A percentile compares a stretch with the other conserved stretches of the same genome.
Conservation (phyloP, 2,888 invertebrate genomes). For the Cheilosia grossa region DNA sequence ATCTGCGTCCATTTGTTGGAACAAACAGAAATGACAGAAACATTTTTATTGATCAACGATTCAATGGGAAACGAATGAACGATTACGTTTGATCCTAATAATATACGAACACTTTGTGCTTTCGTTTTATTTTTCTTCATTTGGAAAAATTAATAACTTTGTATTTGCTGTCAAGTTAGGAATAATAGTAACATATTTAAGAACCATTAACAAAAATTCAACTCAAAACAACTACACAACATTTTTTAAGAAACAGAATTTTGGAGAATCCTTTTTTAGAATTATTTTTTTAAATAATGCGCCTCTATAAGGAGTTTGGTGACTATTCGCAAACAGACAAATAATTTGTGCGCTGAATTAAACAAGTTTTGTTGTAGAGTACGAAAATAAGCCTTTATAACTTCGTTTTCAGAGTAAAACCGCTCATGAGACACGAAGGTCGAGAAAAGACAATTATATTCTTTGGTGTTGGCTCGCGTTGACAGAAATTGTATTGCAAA, state of each 20-base stretch:
- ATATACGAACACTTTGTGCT: background rate
- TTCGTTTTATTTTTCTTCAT: conserved; percentile 2
- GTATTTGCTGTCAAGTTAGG: conserved; percentile 41
- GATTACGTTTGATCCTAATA: conserved; percentile 3
- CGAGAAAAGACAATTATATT: too few relatives aligned
- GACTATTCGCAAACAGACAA: background rate
- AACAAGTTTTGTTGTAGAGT: too few relatives aligned
- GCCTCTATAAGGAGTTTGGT: background rate
- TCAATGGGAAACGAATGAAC: conserved; percentile 14
- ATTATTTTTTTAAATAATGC: conserved; percentile 7
- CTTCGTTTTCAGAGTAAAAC: too few relatives aligned
- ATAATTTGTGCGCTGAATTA: too few relatives aligned
- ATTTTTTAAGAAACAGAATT: conserved; percentile 38
- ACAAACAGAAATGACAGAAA: conserved; percentile 12
- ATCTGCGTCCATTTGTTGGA: conserved; percentile 36
- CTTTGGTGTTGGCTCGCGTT: too few relatives aligned
- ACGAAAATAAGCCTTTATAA: too few relatives aligned
- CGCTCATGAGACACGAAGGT: too few relatives aligned
- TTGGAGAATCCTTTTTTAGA: background rate
- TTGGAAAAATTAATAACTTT: conserved; percentile 22
- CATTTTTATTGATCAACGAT: conserved; percentile 8
- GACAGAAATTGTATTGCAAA: too few relatives aligned
- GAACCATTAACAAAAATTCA: conserved; percentile 17
- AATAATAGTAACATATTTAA: conserved; percentile 31
- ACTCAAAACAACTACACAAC: conserved; percentile 35